Conservation (phyloP, 37 sponge, comb jelly and placozoan species). For the Oopsacas minuta region DNA sequence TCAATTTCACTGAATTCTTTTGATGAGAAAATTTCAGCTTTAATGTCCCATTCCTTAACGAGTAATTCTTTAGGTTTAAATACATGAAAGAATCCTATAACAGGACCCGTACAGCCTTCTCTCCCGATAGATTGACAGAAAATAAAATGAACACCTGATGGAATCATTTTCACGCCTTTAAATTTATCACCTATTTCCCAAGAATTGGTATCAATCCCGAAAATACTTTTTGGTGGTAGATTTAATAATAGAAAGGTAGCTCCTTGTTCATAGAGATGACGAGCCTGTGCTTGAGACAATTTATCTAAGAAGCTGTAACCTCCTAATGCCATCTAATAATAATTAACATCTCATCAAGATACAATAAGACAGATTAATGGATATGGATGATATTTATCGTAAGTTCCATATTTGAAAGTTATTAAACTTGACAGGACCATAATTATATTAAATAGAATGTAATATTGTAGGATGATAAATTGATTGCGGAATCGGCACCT, state of each 20-base stretch:
- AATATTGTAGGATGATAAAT: too few species aligned
- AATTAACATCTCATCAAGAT: too few species aligned
- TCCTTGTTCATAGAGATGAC: background rate
- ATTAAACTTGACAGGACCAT: too few species aligned
- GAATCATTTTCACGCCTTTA: conserved; percentile 98
- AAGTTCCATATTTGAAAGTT: too few species aligned
- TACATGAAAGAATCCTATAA: conserved; percentile 83
- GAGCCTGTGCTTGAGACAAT: background rate
- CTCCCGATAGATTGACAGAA: conserved; percentile 74
- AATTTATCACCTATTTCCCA: conserved; percentile 81
- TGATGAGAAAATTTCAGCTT: background rate
- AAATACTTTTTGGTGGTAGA: conserved; percentile 44
- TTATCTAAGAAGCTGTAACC: background rate
- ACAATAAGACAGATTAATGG: too few species aligned
- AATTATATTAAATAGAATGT: too few species aligned
- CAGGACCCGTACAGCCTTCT: conserved; percentile 66
- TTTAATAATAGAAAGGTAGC: background rate
- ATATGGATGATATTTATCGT: too few species aligned
- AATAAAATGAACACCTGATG: conserved; percentile 84
- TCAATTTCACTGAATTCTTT: background rate
- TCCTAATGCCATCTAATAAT: background rate
- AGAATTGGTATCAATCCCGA: conserved; percentile 90
- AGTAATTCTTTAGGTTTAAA: conserved; percentile 59
- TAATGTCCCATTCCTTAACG: background rate
- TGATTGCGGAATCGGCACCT: too few species aligned